Percentiles rank a stretch among this genome's conserved stretches.
Conservation (phyloP, 2,888 invertebrate genomes). For the Ectemnius continuus region DNA sequence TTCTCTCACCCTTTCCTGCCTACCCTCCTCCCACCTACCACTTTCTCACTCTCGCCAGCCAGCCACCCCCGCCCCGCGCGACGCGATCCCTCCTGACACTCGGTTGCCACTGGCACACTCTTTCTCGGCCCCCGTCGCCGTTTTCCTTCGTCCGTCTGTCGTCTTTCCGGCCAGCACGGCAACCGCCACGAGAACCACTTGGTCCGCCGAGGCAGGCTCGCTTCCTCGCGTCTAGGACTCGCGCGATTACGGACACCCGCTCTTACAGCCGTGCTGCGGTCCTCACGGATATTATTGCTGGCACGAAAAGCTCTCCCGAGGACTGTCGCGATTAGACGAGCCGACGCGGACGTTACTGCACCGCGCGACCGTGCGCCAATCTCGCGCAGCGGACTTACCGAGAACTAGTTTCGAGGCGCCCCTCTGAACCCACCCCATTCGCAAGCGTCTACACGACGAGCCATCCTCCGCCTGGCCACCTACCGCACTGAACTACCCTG, state of each 20-base stretch:
- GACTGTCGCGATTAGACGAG: conserved; percentile 72
- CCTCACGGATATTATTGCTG: conserved; percentile 25
- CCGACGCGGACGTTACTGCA: conserved; percentile 75
- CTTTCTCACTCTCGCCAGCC: conserved; percentile 4
- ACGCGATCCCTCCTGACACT: background rate
- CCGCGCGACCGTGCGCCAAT: conserved; percentile 70
- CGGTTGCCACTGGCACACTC: conserved; percentile 26
- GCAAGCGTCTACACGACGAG: conserved; percentile 43
- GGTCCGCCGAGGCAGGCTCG: conserved; percentile 29
- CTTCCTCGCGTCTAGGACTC: background rate
- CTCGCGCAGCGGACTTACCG: conserved; percentile 71
- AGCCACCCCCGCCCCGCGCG: conserved; percentile 17
- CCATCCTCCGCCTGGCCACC: conserved; percentile 47
- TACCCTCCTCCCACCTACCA: conserved; percentile 14
- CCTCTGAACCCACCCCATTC: conserved; percentile 53
- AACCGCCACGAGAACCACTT: conserved; percentile 25
- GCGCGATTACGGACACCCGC: conserved; percentile 7
- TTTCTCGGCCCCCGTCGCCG: conserved; percentile 18
- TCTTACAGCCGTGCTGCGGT: conserved; percentile 11
- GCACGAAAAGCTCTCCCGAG: conserved; percentile 54
- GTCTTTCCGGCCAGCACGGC: conserved; percentile 4
- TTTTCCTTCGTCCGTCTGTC: conserved; percentile 15
- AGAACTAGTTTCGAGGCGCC: conserved; percentile 67
- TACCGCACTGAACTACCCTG: conserved; percentile 51
- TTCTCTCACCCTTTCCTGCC: conserved; percentile 27